Conservation (phyloP, 1,140 invertebrate genomes). For the Rhyacophila brunnea region DNA sequence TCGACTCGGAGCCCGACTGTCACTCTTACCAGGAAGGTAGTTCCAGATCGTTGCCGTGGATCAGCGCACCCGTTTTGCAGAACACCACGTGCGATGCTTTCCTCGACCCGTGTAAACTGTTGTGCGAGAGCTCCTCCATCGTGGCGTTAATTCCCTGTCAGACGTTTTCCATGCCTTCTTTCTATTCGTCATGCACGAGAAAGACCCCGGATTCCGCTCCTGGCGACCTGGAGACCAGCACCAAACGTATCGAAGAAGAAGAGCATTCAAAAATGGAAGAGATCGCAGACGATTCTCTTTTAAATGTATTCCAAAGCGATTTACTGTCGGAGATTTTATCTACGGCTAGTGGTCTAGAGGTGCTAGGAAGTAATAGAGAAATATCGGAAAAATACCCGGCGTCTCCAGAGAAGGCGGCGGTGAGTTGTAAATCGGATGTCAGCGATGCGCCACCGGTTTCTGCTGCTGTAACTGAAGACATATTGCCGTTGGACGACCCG, state of each 20-base stretch:
- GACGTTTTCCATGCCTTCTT: constrained; percentile 1
- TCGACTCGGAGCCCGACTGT: constrained; percentile 16
- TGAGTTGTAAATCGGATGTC: too few species aligned
- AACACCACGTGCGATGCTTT: constrained; percentile 31
- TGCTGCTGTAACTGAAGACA: too few species aligned
- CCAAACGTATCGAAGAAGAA: too few species aligned
- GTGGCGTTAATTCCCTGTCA: constrained; percentile 32
- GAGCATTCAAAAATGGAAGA: not conserved
- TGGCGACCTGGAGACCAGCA: too few species aligned
- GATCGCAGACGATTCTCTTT: constrained; percentile 12
- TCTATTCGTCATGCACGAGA: too few species aligned
- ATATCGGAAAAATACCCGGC: too few species aligned
- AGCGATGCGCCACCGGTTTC: too few species aligned
- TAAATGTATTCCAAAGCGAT: constrained; percentile 27
- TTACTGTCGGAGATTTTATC: constrained; percentile 33
- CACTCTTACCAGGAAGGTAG: not conserved
- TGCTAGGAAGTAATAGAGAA: constrained; percentile 11
- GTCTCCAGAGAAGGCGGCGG: too few species aligned
- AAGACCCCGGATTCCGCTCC: too few species aligned
- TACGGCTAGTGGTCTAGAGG: constrained; percentile 16
- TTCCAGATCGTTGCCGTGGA: constrained; percentile 26
- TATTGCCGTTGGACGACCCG: not conserved
- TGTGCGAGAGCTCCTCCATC: constrained; percentile 34
- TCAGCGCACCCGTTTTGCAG: constrained; percentile 31
- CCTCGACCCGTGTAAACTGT: constrained; percentile 27